phyloP scores from a whole-genome alignment of 2,888 invertebrate species.

The Calameuta idolon region DNA sequence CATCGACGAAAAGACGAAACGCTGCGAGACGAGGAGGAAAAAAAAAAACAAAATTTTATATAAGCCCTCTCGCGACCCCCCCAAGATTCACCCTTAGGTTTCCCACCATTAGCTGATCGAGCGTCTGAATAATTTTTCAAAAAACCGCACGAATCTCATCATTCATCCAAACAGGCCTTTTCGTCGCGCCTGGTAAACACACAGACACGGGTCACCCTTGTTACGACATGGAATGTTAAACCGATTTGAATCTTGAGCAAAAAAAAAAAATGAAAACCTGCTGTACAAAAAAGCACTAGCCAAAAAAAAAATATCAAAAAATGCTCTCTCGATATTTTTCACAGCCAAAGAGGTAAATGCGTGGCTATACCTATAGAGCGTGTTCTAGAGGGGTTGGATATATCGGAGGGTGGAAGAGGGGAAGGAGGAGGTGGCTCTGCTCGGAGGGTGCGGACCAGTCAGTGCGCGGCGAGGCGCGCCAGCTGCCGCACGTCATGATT shows the following conservation, averaged over 20 bases:
- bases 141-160: no score
- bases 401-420: slow-evolving; percentile 26
- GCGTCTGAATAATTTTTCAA: neutral
- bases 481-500: slow-evolving; percentile 66
- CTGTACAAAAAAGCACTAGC: neutral
- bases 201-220: neutral
- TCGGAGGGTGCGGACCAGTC: slow-evolving; percentile 56
- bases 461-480: slow-evolving; percentile 67
- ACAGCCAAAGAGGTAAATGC: neutral
- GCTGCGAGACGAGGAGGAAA: neutral
- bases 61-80: neutral
- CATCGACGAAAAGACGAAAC: neutral
- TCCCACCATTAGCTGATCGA: neutral
- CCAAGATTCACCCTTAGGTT: neutral
- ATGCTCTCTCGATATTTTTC: neutral
- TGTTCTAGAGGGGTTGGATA: slow-evolving; percentile 7
- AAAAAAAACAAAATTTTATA: neutral
- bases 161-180: no score
- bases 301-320: neutral
- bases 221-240: neutral
- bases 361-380: neutral
- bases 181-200: neutral
- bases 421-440: slow-evolving; percentile 30
- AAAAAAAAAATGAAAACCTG: neutral
- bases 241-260: neutral